Base-by-base conservation (phyloP, 2,888 invertebrate species). In the Fragum sueziense region DNA sequence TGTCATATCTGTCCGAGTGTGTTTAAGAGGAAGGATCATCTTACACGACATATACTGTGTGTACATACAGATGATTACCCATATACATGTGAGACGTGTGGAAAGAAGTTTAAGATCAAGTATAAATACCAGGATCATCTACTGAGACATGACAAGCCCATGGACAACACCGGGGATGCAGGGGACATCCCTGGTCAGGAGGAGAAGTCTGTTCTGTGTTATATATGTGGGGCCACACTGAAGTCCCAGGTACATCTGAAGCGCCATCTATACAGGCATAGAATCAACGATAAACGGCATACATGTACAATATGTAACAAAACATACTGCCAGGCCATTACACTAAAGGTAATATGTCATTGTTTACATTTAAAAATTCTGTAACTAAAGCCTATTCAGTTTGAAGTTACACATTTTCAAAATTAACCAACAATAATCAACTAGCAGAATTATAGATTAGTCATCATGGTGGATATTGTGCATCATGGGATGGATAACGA, bases 171-270 rank as follows among this genome's bases (percentile, higher is more conserved):
- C 3, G 25, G n/a, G 34, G 25, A 37, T 9, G 52, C 17, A 27
- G 51, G 22, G 2, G n/a, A n/a, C n/a, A 14, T 9, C 17, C 20
- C 3, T 2, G 47, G 3, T 14, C 14, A 47, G 47, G 52, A 22
- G 14, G 52, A 70, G 25, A 47, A 52, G 17, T 71, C 59, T 4
- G 59, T 59, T 17, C 25, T 74, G 9, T 74, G 74, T 57, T 52
- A 74, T 20, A 52, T 74, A 0, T 74, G 74, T 25, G 74, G 74
- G 11, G 41, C 61, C n/a, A 61, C 68, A 11, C 22, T 74, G 57
- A 74, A 68, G 54, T 29, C 41, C 31, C 41, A 57, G 34, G 27
- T 22, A 31, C 59, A 59, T 31, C 68, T 74, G 37, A 61, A 47
- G 25, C 67, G 68, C 11, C 74, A 74, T 47, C 29, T 74, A n/a